Evolutionary conservation across 2,797 vertebrate species (phyloP), one percentile per base, ranked within the genome.

Genomic region (Tympanoctomys barrerae): DNA sequence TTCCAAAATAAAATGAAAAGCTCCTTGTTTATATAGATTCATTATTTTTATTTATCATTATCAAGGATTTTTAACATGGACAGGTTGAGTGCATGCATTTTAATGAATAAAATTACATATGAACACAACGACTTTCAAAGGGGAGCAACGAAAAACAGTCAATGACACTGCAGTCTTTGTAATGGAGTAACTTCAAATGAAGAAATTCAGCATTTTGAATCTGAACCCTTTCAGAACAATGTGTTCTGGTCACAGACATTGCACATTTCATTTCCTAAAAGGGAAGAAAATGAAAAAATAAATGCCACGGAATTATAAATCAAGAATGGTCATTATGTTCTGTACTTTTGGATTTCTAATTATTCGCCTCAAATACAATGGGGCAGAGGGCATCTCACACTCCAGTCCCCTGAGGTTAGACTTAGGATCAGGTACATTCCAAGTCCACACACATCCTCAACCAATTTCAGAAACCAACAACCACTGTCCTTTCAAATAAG

Each of bases 401-500:
- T 19, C 18, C 33, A 2, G 6, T 19, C 70, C 71, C 66, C n/a
- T 19, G 49, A 31, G 16, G 7, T 22, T 7, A 90, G 14, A 54
- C 9, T 1, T 11, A 13, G 33, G 71, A 9, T 31, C 46, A 78
- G 93, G 92, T 90, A 49, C 33, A 5, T 4, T 16, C 77, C 31
- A 49, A 46, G 61, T n/a, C 64, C 52, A 7, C 8, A 7, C 66
- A 36, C 19, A 57, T 13, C 16, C 49, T 92, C 49, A 3, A 0
- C 61, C 85, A 18, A n/a, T 52, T 42, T 59, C 21, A 2, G 59
- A 42, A 62, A 89, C 12, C 49, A 66, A 49, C 39, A 62, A 42
- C 42, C 26, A 71, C 92, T 82, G 93, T 81, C 66, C n/a, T 97
- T 92, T 85, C 59, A 94, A 80, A 94, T 22, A 71, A 96, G 5